A percentile compares a stretch with the other conserved stretches of the same genome.
Evolutionary conservation across 2,797 vertebrate species (phyloP).

Genomic region (Pteropus rufus): DNA sequence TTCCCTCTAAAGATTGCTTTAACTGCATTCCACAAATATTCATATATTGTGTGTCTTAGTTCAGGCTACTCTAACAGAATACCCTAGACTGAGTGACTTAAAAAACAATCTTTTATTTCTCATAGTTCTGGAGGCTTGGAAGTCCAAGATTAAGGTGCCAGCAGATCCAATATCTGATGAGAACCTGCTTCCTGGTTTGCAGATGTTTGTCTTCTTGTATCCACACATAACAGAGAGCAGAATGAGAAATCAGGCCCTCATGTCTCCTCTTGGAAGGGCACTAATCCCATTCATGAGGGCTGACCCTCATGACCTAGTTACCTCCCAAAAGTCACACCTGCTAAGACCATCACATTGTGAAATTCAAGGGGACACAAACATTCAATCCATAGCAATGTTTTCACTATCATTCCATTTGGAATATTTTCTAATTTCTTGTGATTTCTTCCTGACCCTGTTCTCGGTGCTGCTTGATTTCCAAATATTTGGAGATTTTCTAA

Average conservation of each 20-base stretch:
- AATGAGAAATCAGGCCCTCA: background rate
- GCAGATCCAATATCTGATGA: background rate
- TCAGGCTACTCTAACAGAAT: background rate
- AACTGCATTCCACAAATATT: background rate
- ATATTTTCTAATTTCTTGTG: conserved; percentile 3
- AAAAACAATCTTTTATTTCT: background rate
- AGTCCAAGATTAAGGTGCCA: background rate
- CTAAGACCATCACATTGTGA: background rate
- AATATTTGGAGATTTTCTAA: background rate
- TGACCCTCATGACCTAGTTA: background rate
- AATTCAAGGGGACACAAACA: background rate
- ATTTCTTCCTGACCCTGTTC: background rate
- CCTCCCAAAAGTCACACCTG: background rate
- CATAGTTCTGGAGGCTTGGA: background rate
- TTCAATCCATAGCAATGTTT: background rate
- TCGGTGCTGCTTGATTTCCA: background rate
- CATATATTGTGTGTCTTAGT: background rate
- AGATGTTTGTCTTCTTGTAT: background rate
- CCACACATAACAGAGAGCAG: background rate
- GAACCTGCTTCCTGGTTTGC: background rate
- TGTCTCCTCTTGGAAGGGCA: background rate
- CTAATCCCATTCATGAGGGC: background rate
- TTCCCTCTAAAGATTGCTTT: background rate
- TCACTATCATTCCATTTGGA: background rate
- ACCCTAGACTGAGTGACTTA: background rate